phyloP scores from a whole-genome alignment of 1,140 invertebrate genomes.

The Drosophila micromelanica region DNA sequence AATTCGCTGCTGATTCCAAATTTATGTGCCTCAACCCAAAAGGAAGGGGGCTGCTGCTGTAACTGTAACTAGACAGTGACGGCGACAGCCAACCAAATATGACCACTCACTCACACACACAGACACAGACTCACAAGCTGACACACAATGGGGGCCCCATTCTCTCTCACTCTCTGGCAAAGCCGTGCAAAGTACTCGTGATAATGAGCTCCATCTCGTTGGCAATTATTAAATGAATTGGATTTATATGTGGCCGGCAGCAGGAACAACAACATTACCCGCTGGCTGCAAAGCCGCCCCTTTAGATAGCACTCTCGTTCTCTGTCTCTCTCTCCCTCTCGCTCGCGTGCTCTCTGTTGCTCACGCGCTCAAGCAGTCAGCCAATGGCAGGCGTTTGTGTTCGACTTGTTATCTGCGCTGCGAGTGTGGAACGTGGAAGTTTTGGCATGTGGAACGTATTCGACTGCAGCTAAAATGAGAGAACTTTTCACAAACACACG shows the following conservation, averaged over 20 bases:
- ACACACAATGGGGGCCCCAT: not conserved
- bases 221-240: slow-evolving; percentile 84
- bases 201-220: slow-evolving; percentile 84
- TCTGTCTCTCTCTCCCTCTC: not conserved
- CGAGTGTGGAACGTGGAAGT: slow-evolving; percentile 68
- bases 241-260: slow-evolving; percentile 69
- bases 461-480: not conserved
- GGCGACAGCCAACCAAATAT: slow-evolving; percentile 37
- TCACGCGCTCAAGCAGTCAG: slow-evolving; percentile 9
- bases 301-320: slow-evolving; percentile 1
- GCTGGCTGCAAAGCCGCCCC: slow-evolving; percentile 29
- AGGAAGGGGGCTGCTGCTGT: slow-evolving; percentile 10
- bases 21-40: slow-evolving; percentile 30
- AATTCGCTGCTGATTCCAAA: slow-evolving; percentile 51
- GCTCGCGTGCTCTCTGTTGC: slow-evolving; percentile 1
- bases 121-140: not conserved
- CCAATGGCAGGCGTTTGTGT: slow-evolving; percentile 58
- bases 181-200: slow-evolving; percentile 81
- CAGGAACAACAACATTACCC: slow-evolving; percentile 15
- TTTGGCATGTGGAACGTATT: slow-evolving; percentile 58
- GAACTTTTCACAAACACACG: not conserved
- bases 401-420: slow-evolving; percentile 52
- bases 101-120: slow-evolving; percentile 29
- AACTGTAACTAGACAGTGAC: slow-evolving; percentile 39
- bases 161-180: slow-evolving; percentile 45